A percentile compares a stretch with the other conserved stretches of the same genome.
phyloP scores from a whole-genome alignment of 2,113 vertebrate genomes.

The Alosa alosa region DNA sequence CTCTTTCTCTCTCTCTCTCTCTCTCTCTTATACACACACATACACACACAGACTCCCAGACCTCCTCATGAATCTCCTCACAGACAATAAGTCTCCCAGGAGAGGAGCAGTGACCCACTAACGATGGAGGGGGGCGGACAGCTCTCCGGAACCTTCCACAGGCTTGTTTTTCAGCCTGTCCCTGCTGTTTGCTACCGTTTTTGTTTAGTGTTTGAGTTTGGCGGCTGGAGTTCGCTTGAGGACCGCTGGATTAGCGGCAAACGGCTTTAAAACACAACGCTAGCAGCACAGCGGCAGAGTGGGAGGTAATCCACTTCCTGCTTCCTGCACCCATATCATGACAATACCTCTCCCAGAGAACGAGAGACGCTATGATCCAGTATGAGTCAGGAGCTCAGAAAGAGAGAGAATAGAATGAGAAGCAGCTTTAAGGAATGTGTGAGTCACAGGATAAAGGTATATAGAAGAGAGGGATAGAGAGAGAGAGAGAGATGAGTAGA shows the following conservation, averaged over 20 bases:
- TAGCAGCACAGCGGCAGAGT: background rate
- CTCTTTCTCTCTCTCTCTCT: background rate
- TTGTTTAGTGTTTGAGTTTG: background rate
- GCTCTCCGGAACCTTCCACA: background rate
- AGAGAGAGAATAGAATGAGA: constrained; percentile 16
- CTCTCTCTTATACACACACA: background rate
- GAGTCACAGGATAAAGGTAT: background rate
- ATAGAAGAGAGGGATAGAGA: background rate
- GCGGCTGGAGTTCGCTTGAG: background rate
- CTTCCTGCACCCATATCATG: background rate
- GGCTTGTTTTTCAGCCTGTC: background rate
- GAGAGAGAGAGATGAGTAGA: background rate
- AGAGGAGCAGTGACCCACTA: background rate
- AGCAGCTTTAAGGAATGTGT: constrained; percentile 22
- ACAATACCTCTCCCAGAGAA: background rate
- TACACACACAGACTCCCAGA: background rate
- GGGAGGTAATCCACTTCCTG: background rate
- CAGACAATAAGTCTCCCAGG: constrained; percentile 14
- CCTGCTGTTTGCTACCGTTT: background rate
- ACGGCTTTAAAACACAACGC: background rate
- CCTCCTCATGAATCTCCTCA: constrained; percentile 11
- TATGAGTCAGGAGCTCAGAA: background rate
- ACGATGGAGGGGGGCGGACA: constrained; percentile 9
- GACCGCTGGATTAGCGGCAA: background rate
- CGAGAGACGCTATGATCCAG: background rate